Conservation (phyloP, 2,888 invertebrate species). For the Sarcophaga caerulescens region DNA sequence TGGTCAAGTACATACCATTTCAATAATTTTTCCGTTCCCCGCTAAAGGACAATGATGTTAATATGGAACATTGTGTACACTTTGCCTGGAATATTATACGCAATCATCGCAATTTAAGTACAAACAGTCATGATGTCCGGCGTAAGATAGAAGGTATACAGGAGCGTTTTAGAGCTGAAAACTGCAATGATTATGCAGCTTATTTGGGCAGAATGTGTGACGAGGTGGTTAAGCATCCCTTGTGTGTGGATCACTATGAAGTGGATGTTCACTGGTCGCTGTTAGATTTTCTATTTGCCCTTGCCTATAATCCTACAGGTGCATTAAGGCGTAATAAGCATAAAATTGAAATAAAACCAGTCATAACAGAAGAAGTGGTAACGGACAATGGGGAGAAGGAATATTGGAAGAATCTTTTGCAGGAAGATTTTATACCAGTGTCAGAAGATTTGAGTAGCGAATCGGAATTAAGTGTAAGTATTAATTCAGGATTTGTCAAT, state of each 20-base stretch:
- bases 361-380: constrained; percentile 41
- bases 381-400: constrained; percentile 53
- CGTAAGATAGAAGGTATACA: constrained; percentile 80
- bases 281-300: constrained; percentile 81
- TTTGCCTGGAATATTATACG: constrained; percentile 78
- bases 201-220: constrained; percentile 79
- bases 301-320: constrained; percentile 79
- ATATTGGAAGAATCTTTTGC: constrained; percentile 69
- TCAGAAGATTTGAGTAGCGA: constrained; percentile 65
- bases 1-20: constrained; percentile 9
- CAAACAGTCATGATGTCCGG: constrained; percentile 81
- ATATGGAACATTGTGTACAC: constrained; percentile 80
- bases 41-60: constrained; percentile 79
- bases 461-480: constrained; percentile 77
- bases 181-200: constrained; percentile 81
- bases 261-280: constrained; percentile 82
- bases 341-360: constrained; percentile 69
- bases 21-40: background rate
- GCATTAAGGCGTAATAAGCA: constrained; percentile 73
- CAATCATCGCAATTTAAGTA: constrained; percentile 81
- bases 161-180: constrained; percentile 81
- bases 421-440: constrained; percentile 73
- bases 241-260: constrained; percentile 76
- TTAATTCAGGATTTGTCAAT: background rate
- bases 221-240: constrained; percentile 74